Conservation (phyloP, 2,888 invertebrate genomes). For the Cactoblastis cactorum region DNA sequence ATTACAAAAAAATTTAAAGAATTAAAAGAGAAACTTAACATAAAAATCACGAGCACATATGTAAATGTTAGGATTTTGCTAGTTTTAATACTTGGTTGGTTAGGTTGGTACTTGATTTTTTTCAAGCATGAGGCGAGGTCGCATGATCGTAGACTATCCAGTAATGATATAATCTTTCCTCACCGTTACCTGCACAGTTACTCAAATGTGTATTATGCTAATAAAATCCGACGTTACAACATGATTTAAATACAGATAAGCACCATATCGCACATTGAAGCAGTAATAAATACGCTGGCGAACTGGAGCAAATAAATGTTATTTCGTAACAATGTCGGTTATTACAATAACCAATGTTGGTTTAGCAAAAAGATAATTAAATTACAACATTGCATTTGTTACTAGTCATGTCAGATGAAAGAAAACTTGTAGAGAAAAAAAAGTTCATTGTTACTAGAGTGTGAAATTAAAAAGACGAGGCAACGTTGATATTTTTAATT, state of each 20-base stretch:
- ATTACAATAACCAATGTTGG: background rate
- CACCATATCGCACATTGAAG: background rate
- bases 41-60: no score
- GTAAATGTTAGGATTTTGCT: no score
- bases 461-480: no score
- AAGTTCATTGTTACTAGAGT: no score
- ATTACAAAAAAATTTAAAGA: no score
- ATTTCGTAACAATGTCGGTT: background rate
- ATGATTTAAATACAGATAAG: conserved; percentile 4
- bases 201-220: conserved; percentile 2
- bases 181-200: conserved; percentile 6
- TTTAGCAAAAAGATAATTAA: background rate
- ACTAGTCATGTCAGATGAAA: background rate
- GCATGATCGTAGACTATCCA: background rate
- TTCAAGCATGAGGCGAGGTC: background rate
- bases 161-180: conserved; percentile 3
- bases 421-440: background rate
- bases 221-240: conserved; percentile 2
- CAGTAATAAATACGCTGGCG: background rate
- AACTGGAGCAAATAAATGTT: conserved; percentile 6
- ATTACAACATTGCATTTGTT: background rate
- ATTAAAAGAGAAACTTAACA: no score
- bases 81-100: no score
- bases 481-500: no score
- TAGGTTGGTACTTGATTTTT: no score